Evolutionary conservation across 2,797 vertebrate species (phyloP), one percentile per base, ranked within the genome.

Genomic region (Delichon dasypus): DNA sequence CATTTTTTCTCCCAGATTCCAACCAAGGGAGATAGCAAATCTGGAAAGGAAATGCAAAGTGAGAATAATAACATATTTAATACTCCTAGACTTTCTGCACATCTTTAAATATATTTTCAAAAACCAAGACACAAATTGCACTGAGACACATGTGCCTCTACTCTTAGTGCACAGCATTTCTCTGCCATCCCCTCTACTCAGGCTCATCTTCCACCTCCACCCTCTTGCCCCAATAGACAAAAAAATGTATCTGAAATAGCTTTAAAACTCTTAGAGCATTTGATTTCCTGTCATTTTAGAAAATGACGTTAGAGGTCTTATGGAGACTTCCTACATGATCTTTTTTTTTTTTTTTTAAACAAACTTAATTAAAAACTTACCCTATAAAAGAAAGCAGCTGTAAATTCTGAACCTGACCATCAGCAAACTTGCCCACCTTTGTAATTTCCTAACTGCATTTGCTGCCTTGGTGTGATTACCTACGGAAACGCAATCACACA

Each of bases 401-500:
- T 85, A 92, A 95, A 78, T 48, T 90, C 87, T 91, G 93, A 95
- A 93, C 85, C 92, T 88, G 91, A 61, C 80, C 85, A 73, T 91
- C 92, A 89, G 73, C 82, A 83, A 89, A 85, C 82, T 80, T 48
- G 61, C 73, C 84, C 92, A 96, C 65, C 84, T 93, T 67, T 50
- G 93, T 90, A 93, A 94, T 95, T 93, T 85, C 91, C 93, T 82
- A 90, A 88, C 81, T 77, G 79, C 87, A 11, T 84, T 72, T 88
- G 82, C 92, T 92, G 91, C 91, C 88, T 90, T 7, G 18, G 85
- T 34, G 21, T 89, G 88, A 94, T 94, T 94, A 78, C 85, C 72
- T 13, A 86, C 75, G 94, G 93, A 96, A 96, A 95, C 12, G 83
- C 80, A 93, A 91, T 95, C 93, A 94, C 85, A 94, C 93, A 95